Percentiles rank a stretch among this genome's conserved stretches.
These are phyloP conservation scores for Lasius fuliginosus DNA, from an alignment of 2,888 invertebrate species.

Conservation along the genomic window DNA sequence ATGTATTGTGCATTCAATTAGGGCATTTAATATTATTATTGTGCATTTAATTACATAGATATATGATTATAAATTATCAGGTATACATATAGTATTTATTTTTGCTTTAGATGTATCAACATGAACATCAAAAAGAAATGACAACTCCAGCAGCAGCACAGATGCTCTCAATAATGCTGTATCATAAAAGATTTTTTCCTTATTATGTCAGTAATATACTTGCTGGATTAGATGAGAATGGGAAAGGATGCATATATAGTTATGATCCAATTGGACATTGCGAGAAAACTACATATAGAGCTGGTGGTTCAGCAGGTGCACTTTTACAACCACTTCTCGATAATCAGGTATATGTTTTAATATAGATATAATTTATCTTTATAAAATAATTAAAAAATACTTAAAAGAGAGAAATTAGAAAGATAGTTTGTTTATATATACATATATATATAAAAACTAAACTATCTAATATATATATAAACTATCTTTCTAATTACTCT, in stretches of 20 bases:
- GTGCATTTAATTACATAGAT: not conserved
- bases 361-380: not conserved
- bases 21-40: no score
- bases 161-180: slow-evolving; percentile 98
- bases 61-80: not conserved
- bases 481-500: no score
- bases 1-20: slow-evolving; percentile 3
- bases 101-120: slow-evolving; percentile 93
- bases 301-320: slow-evolving; percentile 96
- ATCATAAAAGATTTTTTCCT: slow-evolving; percentile 99
- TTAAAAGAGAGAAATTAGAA: not conserved
- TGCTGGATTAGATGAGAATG: slow-evolving; percentile 97
- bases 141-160: slow-evolving; percentile 97
- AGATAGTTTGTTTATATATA: not conserved
- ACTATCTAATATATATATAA: no score
- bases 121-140: slow-evolving; percentile 97
- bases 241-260: slow-evolving; percentile 97
- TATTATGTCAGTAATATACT: slow-evolving; percentile 98
- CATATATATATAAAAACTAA: not conserved
- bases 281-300: slow-evolving; percentile 94
- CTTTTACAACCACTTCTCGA: slow-evolving; percentile 98
- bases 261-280: slow-evolving; percentile 99
- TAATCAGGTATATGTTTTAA: slow-evolving; percentile 90
- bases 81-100: not conserved
- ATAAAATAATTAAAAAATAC: not conserved